Evolutionary conservation across 2,113 vertebrate genomes (phyloP).

Genomic region (Trinectes maculatus): DNA sequence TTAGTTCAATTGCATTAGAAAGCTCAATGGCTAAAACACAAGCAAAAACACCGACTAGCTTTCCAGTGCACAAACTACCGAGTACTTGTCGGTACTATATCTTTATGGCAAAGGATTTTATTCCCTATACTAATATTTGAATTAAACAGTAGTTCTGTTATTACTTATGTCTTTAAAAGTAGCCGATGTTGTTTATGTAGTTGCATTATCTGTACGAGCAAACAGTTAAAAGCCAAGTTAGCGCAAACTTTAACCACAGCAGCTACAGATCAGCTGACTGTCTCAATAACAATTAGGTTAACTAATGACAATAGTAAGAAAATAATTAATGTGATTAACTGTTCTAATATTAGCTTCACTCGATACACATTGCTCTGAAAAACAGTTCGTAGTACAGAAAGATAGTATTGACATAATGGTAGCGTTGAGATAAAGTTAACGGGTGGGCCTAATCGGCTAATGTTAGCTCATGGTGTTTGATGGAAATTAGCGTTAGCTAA

Average conservation of each 20-base stretch:
- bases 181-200: background rate
- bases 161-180: background rate
- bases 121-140: too few relatives aligned
- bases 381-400: background rate
- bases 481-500: conserved; percentile 48
- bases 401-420: conserved; percentile 19
- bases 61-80: background rate
- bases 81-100: background rate
- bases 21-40: background rate
- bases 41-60: background rate
- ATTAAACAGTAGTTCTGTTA: too few relatives aligned
- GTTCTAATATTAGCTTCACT: background rate
- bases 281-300: background rate
- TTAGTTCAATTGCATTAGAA: background rate
- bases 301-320: conserved; percentile 22
- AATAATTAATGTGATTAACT: background rate
- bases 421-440: conserved; percentile 36
- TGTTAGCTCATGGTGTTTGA: conserved; percentile 56
- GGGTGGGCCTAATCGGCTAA: conserved; percentile 66
- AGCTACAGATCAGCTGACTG: conserved; percentile 19
- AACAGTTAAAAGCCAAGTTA: conserved; percentile 22
- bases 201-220: background rate
- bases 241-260: conserved; percentile 11
- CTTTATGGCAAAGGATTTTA: background rate
- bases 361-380: background rate